A percentile compares a stretch with the other conserved stretches of the same genome.
These are phyloP conservation scores for Sebastes goodei DNA, from an alignment of 2,797 vertebrate genomes.

Conservation along the genomic window DNA sequence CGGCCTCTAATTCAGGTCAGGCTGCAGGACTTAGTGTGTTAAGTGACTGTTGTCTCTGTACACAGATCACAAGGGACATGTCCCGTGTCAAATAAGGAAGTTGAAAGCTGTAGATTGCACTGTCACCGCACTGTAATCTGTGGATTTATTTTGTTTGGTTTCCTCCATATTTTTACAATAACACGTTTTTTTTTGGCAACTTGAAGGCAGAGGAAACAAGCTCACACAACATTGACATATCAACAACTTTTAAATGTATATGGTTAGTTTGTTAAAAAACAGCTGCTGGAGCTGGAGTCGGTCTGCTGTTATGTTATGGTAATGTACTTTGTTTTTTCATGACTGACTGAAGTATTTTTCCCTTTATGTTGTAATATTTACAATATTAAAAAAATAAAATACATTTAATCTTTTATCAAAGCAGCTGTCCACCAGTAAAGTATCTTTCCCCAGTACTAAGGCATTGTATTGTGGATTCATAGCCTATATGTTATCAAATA, in stretches of 20 bases:
- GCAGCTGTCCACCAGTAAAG: neutral
- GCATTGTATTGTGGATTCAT: neutral
- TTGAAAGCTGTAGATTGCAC: neutral
- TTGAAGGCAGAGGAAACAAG: neutral
- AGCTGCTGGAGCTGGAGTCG: neutral
- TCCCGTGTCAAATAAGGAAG: neutral
- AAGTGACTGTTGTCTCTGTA: neutral
- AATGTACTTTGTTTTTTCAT: neutral
- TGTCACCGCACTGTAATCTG: neutral
- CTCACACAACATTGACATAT: neutral
- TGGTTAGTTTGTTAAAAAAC: neutral
- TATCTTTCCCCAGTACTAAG: neutral
- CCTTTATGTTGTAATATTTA: neutral
- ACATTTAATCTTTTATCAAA: neutral
- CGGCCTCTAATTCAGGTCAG: conserved; percentile 6
- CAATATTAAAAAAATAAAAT: neutral
- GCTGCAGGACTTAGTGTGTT: neutral
- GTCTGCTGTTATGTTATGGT: neutral
- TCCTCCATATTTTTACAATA: neutral
- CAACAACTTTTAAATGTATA: neutral
- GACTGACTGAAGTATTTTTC: neutral
- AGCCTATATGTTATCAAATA: neutral
- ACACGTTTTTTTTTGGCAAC: neutral
- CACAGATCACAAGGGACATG: neutral
- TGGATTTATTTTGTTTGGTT: neutral